These are phyloP conservation scores for Galerucella nymphaeae DNA, from an alignment of 2,888 invertebrate genomes.

Conservation along the genomic window DNA sequence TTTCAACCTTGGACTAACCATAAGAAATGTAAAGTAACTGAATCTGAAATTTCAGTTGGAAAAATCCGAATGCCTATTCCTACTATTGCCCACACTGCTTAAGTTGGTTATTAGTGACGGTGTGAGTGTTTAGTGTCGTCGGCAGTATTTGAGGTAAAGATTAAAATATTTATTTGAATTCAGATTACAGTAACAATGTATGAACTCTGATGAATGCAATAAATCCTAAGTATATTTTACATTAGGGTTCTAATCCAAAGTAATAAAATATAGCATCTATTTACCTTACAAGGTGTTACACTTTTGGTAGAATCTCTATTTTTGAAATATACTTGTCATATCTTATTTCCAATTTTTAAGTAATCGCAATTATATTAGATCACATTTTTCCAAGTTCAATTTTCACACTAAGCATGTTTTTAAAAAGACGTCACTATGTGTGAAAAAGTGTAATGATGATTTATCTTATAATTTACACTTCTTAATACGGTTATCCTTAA, in stretches of 20 bases:
- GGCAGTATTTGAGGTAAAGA: slow-evolving; percentile 14
- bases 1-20: not conserved
- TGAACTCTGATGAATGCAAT: not conserved
- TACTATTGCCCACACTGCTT: slow-evolving; percentile 25
- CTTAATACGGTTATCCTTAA: too few species aligned
- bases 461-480: too few species aligned
- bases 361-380: too few species aligned
- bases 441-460: too few species aligned
- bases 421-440: too few species aligned
- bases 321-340: slow-evolving; percentile 8
- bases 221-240: not conserved
- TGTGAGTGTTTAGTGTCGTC: slow-evolving; percentile 28
- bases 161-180: slow-evolving; percentile 1
- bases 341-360: slow-evolving; percentile 12
- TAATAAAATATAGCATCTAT: not conserved
- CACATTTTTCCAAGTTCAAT: not conserved
- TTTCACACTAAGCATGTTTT: too few species aligned
- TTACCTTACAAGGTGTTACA: slow-evolving; percentile 33
- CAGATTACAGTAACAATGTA: not conserved
- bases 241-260: not conserved
- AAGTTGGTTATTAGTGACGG: slow-evolving; percentile 21
- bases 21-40: not conserved
- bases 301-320: slow-evolving; percentile 6
- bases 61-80: slow-evolving; percentile 13
- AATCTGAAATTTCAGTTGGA: too few species aligned